Evolutionary conservation across 2,113 vertebrate genomes (phyloP), one percentile per base, ranked within the genome.

Genomic region (Pycnonotus jocosus): DNA sequence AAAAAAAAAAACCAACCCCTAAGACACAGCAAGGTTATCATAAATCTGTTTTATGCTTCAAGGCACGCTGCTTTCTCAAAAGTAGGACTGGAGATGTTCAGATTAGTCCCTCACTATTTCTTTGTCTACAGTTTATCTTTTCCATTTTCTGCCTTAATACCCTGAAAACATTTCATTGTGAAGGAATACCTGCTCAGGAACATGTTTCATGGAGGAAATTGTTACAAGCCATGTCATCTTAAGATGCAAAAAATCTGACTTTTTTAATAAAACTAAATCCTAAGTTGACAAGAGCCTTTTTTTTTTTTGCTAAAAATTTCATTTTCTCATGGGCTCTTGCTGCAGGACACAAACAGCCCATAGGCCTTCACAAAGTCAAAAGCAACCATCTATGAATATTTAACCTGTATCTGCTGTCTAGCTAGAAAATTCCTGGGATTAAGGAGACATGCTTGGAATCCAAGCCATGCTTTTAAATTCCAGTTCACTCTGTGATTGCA

Each of bases 401-500:
- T 20, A 76, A 54, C 50, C 44, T 23, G 0, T 69, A 21, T 54
- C 82, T 90, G 31, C 60, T 56, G 45, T 11, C 88, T 64, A 69
- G 87, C 40, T 61, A 27, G 28, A 62, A 64, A 20, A 62, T 62
- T 94, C 28, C 68, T 20, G 38, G 92, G 94, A 93, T 94, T 83
- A 95, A 83, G 76, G 60, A 83, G 88, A 54, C 64, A 92, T 1
- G 79, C 35, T 21, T 62, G 72, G 96, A 97, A 97, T 95, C 51
- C 8, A 25, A 81, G 88, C 30, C 50, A 31, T 7, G 60, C 64
- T 81, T 89, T 76, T 47, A n/a, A 66, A 74, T 51, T 40, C 56
- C 81, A 58, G 11, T 3, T 78, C 45, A 3, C 86, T 28, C 74
- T 0, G 23, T 0, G 6, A 13, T 1, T 6, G 79, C 84, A 4